Percentiles rank a stretch among this genome's conserved stretches.
Evolutionary conservation across 2,888 invertebrate genomes (phyloP).

Genomic region (Callosobruchus maculatus): DNA sequence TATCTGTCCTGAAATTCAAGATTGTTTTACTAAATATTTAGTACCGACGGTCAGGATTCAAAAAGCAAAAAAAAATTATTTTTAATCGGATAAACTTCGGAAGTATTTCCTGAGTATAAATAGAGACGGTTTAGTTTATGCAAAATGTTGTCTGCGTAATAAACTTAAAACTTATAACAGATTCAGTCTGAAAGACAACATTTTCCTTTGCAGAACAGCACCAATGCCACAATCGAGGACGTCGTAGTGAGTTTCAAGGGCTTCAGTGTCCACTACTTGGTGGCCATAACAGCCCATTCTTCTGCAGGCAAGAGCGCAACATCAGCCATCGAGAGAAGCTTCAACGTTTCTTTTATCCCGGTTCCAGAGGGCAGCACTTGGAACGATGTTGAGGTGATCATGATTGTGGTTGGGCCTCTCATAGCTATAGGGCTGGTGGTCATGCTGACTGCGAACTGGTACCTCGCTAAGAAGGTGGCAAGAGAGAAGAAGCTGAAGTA

Average conservation of each 20-base stretch:
- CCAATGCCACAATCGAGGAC: constrained; percentile 31
- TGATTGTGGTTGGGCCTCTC: constrained; percentile 16
- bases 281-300: constrained; percentile 36
- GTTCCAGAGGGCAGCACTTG: constrained; percentile 4
- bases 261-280: constrained; percentile 23
- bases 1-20: too few species aligned
- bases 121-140: too few species aligned
- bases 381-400: constrained; percentile 10
- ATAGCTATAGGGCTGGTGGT: constrained; percentile 12
- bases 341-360: constrained; percentile 7
- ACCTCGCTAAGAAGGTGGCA: constrained; percentile 40
- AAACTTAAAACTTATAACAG: too few species aligned
- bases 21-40: too few species aligned
- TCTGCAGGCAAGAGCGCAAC: constrained; percentile 31
- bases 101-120: too few species aligned
- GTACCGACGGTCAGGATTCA: too few species aligned
- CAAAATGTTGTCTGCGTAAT: too few species aligned
- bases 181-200: too few species aligned
- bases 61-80: too few species aligned
- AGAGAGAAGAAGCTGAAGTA: constrained; percentile 33
- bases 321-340: constrained; percentile 19
- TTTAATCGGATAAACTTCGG: too few species aligned
- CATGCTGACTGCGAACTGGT: constrained; percentile 13
- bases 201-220: constrained; percentile 41
- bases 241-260: constrained; percentile 28